A percentile compares a stretch with the other conserved stretches of the same genome.
Conservation (phyloP, 2,888 invertebrate species). For the Xestia rhomboidea region DNA sequence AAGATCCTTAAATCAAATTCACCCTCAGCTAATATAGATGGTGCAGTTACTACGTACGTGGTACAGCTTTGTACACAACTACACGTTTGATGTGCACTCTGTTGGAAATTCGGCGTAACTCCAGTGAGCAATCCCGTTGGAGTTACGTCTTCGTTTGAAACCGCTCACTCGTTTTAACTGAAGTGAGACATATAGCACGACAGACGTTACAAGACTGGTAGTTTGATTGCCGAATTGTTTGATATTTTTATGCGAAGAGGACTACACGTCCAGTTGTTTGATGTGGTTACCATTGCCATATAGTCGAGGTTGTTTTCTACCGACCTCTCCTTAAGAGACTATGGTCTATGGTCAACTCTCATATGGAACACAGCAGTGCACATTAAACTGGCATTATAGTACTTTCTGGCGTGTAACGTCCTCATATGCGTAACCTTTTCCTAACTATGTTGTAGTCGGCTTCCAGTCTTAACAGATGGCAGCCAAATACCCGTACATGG, state of each 20-base stretch:
- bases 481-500: background rate
- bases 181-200: background rate
- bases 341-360: background rate
- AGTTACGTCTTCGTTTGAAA: constrained; percentile 32
- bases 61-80: constrained; percentile 17
- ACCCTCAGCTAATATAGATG: constrained; percentile 1
- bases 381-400: background rate
- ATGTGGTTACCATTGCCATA: background rate
- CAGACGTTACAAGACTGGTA: background rate
- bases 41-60: background rate
- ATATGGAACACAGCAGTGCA: background rate
- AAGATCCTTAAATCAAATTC: constrained; percentile 4
- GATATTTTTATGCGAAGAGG: background rate
- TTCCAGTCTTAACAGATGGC: background rate
- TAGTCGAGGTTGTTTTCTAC: background rate
- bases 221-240: background rate
- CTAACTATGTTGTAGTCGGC: background rate
- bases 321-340: background rate
- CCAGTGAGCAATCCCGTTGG: constrained; percentile 28
- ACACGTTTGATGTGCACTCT: constrained; percentile 42
- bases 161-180: constrained; percentile 11
- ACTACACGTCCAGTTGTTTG: background rate
- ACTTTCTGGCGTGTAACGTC: background rate
- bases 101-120: constrained; percentile 35
- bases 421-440: background rate